Evolutionary conservation across 2,797 vertebrate genomes (phyloP), one percentile per base, ranked within the genome.

Genomic region (Choloepus didactylus): DNA sequence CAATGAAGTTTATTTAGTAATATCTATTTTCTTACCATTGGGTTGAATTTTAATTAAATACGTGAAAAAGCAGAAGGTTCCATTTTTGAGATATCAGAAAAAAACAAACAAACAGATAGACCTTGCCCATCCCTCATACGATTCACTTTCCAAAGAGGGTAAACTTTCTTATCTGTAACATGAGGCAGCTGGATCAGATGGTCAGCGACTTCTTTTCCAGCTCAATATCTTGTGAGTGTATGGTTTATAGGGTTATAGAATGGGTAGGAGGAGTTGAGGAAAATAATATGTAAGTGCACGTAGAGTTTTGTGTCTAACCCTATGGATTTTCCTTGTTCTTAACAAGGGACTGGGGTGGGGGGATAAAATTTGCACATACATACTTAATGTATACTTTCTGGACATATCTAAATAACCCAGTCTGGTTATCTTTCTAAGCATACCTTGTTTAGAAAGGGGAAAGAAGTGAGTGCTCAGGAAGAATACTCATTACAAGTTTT

Each of bases 1-100:
- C 14, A 25, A 6, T n/a, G 5, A 70, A 59, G 27, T 85, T 93
- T 51, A 77, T 62, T 92, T 89, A 59, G 51, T 64, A 72, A 54
- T 4, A 16, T 60, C 29, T 73, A 29, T 46, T 67, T 87, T 89
- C 31, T 94, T 56, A 76, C 3, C 35, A 44, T 29, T 91, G 44
- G 25, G 14, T 87, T 77, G 76, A 49, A 11, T 77, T 60, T 87
- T 83, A 54, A 87, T 44, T 67, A 92, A 12, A 59, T 38, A 59
- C 2, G 27, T 64, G 49, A 59, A 93, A 87, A 93, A 59, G 35
- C 44, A 95, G 56, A 95, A 69, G 60, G 64, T 96, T 95, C 91
- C 27, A 6, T 49, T 87, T 95, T 93, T 80, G 81, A 84, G 51
- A 87, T 88, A 25, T 19, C 6, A 66, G 82, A 18, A n/a, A 49